phyloP scores from a whole-genome alignment of 37 sponge, comb jelly and placozoan species.

The Amphimedon queenslandica region DNA sequence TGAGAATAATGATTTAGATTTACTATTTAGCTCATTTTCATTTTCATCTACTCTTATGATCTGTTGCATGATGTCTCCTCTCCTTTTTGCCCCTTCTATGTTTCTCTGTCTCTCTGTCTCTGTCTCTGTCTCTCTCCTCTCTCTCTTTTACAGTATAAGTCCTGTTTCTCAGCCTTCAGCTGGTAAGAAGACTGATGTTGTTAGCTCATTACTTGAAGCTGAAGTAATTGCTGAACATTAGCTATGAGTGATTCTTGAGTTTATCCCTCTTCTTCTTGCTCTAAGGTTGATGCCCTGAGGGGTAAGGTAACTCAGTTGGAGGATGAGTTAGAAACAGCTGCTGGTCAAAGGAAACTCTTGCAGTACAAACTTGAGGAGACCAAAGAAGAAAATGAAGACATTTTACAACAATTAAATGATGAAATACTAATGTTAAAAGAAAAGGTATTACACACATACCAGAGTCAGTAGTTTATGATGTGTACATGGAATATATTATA shows the following conservation, averaged over 20 bases:
- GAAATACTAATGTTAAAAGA: neutral
- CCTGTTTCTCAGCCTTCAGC: neutral
- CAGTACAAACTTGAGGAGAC: constrained; percentile 25
- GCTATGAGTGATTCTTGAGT: neutral
- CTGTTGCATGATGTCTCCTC: neutral
- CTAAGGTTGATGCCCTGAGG: constrained; percentile 50
- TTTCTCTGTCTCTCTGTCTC: neutral
- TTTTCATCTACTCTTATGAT: neutral
- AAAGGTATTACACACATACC: no score
- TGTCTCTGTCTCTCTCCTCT: neutral
- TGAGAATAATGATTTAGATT: no score
- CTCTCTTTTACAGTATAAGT: neutral
- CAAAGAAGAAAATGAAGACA: neutral
- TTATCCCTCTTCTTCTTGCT: neutral
- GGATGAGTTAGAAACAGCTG: constrained; percentile 16
- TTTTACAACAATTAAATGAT: neutral
- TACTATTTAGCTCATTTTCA: no score
- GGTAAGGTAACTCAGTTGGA: constrained; percentile 25
- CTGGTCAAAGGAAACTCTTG: constrained; percentile 14
- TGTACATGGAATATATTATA: no score
- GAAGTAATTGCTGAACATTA: no score
- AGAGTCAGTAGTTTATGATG: no score
- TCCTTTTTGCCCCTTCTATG: no score
- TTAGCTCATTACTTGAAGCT: neutral
- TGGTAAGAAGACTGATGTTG: neutral